Percentiles rank a stretch among this genome's conserved stretches.
Evolutionary conservation across 37 sponge, comb jelly and placozoan genomes (phyloP).

Genomic region (Spongilla lacustris): DNA sequence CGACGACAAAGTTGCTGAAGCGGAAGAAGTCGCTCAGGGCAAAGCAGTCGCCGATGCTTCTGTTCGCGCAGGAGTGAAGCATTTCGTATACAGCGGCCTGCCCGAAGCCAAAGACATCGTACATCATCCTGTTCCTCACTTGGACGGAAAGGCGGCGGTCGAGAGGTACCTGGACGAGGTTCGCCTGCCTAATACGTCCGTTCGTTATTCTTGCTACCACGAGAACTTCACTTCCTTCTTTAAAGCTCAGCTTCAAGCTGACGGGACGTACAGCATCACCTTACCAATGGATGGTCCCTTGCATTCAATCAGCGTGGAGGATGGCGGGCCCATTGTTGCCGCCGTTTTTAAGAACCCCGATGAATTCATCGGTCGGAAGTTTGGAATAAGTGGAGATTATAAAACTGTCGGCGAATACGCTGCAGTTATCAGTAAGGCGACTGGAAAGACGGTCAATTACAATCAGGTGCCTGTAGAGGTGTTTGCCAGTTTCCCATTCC

Average conservation of each 20-base stretch:
- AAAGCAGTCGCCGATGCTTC: slow-evolving; percentile 60
- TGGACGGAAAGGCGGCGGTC: slow-evolving; percentile 64
- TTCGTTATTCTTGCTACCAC: slow-evolving; percentile 60
- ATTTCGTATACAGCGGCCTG: slow-evolving; percentile 76
- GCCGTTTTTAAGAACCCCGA: slow-evolving; percentile 51
- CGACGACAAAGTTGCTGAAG: slow-evolving; percentile 36
- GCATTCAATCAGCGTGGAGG: slow-evolving; percentile 53
- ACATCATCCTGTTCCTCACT: slow-evolving; percentile 53
- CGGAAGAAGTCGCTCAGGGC: slow-evolving; percentile 61
- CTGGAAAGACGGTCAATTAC: slow-evolving; percentile 52
- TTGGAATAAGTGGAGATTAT: slow-evolving; percentile 55
- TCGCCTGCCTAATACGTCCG: slow-evolving; percentile 61
- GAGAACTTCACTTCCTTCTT: slow-evolving; percentile 51
- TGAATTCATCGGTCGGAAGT: slow-evolving; percentile 66
- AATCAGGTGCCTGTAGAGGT: slow-evolving; percentile 41
- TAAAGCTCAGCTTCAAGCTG: slow-evolving; percentile 39
- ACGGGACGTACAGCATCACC: slow-evolving; percentile 52
- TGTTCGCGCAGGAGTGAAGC: slow-evolving; percentile 70
- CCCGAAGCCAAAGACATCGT: slow-evolving; percentile 46
- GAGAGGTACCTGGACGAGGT: slow-evolving; percentile 65
- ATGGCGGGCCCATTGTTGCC: slow-evolving; percentile 67
- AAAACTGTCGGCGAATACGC: slow-evolving; percentile 49
- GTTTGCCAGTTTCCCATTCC: slow-evolving; percentile 67
- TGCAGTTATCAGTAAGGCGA: slow-evolving; percentile 45
- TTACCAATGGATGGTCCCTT: slow-evolving; percentile 63